phyloP scores from a whole-genome alignment of 2,113 vertebrate species.

The Triplophysa dalaica region DNA sequence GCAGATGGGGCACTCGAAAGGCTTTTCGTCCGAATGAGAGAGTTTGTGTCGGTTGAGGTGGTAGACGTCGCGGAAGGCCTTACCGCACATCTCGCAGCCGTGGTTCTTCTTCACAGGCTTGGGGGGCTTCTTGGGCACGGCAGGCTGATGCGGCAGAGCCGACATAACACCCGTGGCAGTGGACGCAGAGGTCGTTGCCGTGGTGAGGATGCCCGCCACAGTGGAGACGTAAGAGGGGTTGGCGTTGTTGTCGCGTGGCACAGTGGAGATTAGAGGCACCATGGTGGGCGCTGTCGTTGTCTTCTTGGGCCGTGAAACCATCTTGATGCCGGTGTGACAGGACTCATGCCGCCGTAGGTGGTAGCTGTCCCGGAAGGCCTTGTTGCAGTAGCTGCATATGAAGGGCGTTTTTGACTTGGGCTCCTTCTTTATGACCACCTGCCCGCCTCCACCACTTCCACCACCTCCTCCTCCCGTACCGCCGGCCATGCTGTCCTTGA shows the following conservation, averaged over 20 bases:
- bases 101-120: conserved; percentile 98
- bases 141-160: conserved; percentile 65
- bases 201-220: conserved; percentile 91
- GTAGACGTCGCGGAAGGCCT: conserved; percentile 97
- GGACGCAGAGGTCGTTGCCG: conserved; percentile 91
- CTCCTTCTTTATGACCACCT: conserved; percentile 92
- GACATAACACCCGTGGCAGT: conserved; percentile 72
- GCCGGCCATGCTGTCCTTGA: conserved; percentile 84
- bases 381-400: conserved; percentile 97
- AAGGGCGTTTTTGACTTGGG: conserved; percentile 95
- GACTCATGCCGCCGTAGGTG: conserved; percentile 96
- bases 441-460: conserved; percentile 59
- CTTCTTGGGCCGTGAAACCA: conserved; percentile 96
- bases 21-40: conserved; percentile 96
- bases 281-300: conserved; percentile 82
- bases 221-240: conserved; percentile 88
- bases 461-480: conserved; percentile 62
- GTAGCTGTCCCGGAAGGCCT: conserved; percentile 98
- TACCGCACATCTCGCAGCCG: conserved; percentile 97
- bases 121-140: conserved; percentile 89
- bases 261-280: conserved; percentile 93
- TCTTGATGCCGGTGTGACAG: conserved; percentile 96
- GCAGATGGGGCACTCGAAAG: conserved; percentile 96
- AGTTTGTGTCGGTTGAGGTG: conserved; percentile 98
- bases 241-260: conserved; percentile 85